These are phyloP conservation scores for Caradrina kadenii DNA, from an alignment of 2,888 invertebrate species.

Conservation along the genomic window DNA sequence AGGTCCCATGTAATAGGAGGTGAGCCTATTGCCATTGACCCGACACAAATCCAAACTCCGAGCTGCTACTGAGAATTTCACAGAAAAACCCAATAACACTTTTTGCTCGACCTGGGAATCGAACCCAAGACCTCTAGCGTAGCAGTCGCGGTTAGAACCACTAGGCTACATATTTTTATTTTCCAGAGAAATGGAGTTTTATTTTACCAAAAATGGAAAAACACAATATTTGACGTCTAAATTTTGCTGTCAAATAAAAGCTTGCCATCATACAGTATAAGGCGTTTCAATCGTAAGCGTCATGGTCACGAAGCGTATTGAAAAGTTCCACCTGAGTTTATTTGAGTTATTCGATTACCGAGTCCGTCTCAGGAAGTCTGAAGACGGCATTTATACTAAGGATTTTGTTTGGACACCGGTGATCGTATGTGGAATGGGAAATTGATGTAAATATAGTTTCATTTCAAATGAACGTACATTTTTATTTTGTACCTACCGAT, in stretches of 20 bases:
- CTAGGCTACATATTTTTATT: no score
- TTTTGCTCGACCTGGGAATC: no score
- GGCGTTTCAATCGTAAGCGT: constrained; percentile 81
- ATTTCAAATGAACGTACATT: neutral
- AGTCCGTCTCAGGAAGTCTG: constrained; percentile 74
- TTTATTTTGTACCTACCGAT: neutral
- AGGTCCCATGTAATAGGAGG: no score
- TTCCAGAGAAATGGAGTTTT: no score
- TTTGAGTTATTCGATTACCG: constrained; percentile 85
- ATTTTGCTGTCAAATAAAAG: constrained; percentile 3
- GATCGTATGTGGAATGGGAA: constrained; percentile 32
- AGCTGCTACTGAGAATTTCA: no score
- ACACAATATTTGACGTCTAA: neutral
- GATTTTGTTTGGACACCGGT: constrained; percentile 68
- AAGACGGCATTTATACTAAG: constrained; percentile 70
- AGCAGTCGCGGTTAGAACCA: no score
- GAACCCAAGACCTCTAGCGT: no score
- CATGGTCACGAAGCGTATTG: constrained; percentile 88
- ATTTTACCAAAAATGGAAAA: neutral
- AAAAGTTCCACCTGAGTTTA: constrained; percentile 87
- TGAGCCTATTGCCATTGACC: no score
- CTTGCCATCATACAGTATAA: constrained; percentile 67
- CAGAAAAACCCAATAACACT: no score
- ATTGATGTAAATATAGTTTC: constrained; percentile 11
- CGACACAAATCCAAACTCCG: no score